Conservation (phyloP, 2,113 vertebrate species). For the Chrysochloris asiatica region DNA sequence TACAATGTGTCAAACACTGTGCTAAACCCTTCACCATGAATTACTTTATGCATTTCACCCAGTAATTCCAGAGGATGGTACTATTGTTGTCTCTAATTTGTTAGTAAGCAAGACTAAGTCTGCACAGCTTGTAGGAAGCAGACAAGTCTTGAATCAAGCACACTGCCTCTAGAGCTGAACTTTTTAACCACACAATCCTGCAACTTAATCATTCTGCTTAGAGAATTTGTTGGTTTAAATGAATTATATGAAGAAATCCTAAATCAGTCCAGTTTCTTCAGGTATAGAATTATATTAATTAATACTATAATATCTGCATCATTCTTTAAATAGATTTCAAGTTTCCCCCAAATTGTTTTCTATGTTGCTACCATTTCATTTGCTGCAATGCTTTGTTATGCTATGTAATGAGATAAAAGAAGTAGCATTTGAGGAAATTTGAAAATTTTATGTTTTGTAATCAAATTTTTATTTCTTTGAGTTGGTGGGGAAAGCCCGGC, state of each 20-base stretch:
- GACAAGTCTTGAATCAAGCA: neutral
- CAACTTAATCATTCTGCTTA: neutral
- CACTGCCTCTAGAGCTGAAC: neutral
- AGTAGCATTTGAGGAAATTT: conserved; percentile 39
- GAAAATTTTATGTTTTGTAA: conserved; percentile 37
- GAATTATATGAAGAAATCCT: conserved; percentile 17
- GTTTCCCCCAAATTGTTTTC: conserved; percentile 19
- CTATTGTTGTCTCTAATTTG: neutral
- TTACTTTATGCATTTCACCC: neutral
- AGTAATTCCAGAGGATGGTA: conserved; percentile 1
- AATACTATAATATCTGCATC: neutral
- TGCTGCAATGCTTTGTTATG: conserved; percentile 31
- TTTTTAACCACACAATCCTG: neutral
- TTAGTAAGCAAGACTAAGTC: neutral
- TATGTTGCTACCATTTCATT: conserved; percentile 37
- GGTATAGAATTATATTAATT: conserved; percentile 35
- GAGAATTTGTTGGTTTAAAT: conserved; percentile 37
- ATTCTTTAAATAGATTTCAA: conserved; percentile 40
- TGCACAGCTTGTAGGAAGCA: neutral
- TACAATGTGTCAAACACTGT: neutral
- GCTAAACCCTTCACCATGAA: neutral
- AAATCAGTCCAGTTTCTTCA: neutral
- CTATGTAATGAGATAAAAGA: conserved; percentile 38
- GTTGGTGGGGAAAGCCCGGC: neutral
- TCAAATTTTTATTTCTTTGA: conserved; percentile 47